Evolutionary conservation across 2,888 invertebrate species (phyloP).

Genomic region (Meta bourneti): DNA sequence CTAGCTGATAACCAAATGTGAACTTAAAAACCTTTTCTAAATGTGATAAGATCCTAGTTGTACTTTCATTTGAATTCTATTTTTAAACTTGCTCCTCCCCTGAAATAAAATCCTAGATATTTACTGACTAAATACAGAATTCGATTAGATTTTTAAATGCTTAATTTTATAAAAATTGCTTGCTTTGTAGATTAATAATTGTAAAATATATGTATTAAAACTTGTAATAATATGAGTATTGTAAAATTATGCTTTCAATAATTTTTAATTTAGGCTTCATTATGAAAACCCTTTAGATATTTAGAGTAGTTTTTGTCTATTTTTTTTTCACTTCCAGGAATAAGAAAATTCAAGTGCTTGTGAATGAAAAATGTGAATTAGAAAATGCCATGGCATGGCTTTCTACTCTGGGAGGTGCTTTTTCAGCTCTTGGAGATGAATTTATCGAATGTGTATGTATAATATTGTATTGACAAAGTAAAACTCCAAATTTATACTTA

Average conservation of each 20-base stretch:
- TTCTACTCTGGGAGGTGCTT: slow-evolving; percentile 97
- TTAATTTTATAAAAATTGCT: not conserved
- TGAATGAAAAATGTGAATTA: slow-evolving; percentile 70
- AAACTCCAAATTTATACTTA: too few species aligned
- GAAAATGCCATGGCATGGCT: slow-evolving; percentile 92
- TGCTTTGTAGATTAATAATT: not conserved
- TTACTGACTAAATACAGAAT: too few species aligned
- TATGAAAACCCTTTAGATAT: not conserved
- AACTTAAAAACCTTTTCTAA: too few species aligned
- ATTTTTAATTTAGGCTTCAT: not conserved
- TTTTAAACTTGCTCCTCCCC: too few species aligned
- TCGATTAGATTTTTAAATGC: not conserved
- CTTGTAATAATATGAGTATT: not conserved
- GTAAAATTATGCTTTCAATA: not conserved
- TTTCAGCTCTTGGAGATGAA: slow-evolving; percentile 92
- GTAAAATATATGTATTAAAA: not conserved
- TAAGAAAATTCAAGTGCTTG: slow-evolving; percentile 60
- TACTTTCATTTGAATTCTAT: too few species aligned
- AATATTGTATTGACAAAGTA: not conserved
- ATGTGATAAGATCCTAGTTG: too few species aligned
- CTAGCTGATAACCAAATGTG: too few species aligned
- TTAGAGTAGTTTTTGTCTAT: not conserved
- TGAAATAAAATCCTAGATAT: too few species aligned
- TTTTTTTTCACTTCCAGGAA: slow-evolving; percentile 57
- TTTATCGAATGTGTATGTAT: slow-evolving; percentile 84